Base-by-base conservation (phyloP, 2,888 invertebrate species). In the Carpatolechia fugitivella region DNA sequence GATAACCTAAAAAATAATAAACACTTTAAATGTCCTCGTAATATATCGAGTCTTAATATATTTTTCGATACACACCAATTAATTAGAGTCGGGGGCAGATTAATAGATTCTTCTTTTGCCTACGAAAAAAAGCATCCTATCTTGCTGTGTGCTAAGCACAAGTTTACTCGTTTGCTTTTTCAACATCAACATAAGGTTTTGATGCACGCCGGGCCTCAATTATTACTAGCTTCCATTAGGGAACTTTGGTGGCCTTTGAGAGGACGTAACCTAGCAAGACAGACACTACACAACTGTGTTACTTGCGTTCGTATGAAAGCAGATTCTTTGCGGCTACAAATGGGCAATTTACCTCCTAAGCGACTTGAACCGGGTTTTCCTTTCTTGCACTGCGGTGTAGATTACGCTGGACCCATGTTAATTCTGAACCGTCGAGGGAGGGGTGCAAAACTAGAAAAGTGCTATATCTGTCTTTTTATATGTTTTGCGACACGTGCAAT, bases 401-500 rank as follows among this genome's bases (percentile, higher is more conserved):
- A 67, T 14, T 65, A 67, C 44, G 62, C 61, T 0, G 67, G 67
- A 6, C 68, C 66, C 24, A 24, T 66, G 31, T 53, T 55, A n/a
- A 55, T 60, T 24, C 48, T 66, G 10, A 66, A 62, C 46, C 55
- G 62, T 1, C 63, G 59, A 50, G 65, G 65, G 2, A 58, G 59
- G 11, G 64, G 68, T 0, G 56, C 63, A 0, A 61, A 55, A 44
- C 14, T 59, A 24, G 50, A 55, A 18, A 65, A 68, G 33, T 52
- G 49, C 11, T 68, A 65, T 33, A 55, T 66, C n/a, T 65, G 63
- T 54, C 38, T 66, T 51, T 63, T 66, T 52, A 38, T 68, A 18
- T 65, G 64, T 55, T 62, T 67, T 18, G 18, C 52, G 1, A 65
- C 62, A 5, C 59, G 64, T 2, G 60, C 64, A 0, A 40, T 68